Conservation (phyloP, 2,797 vertebrate genomes). For the Chiroxiphia lanceolata region DNA sequence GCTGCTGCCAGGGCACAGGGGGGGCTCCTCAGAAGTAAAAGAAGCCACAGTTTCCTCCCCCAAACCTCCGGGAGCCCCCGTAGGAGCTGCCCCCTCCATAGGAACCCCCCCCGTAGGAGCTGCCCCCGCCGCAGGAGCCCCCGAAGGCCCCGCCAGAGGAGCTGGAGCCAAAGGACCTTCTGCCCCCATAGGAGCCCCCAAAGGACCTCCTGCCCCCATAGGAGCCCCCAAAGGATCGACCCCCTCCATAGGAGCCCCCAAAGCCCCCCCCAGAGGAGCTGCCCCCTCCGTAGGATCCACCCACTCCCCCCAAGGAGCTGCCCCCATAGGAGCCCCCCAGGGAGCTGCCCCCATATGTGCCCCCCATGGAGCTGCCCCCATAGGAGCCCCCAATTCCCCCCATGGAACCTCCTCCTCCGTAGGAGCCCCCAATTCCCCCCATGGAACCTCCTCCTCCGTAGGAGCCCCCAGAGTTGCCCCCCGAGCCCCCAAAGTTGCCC, state of each 20-base stretch:
- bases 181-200: neutral
- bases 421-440: neutral
- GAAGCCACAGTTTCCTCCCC: neutral
- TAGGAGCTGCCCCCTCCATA: neutral
- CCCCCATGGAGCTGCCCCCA: neutral
- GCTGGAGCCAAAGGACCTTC: neutral
- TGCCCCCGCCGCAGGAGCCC: neutral
- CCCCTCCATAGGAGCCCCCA: neutral
- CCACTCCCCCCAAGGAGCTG: accelerated
- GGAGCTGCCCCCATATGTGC: neutral
- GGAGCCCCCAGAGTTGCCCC: neutral
- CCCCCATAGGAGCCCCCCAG: neutral
- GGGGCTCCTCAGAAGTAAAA: neutral
- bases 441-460: no score
- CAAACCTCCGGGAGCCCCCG: neutral
- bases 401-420: neutral
- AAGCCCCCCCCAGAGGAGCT: neutral
- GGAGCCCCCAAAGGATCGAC: neutral
- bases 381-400: neutral
- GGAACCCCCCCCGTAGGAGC: neutral
- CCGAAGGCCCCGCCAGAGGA: neutral
- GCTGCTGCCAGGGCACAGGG: neutral
- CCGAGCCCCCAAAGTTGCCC: neutral
- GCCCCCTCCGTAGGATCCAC: neutral
- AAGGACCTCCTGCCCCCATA: neutral